Percentiles rank a stretch among this genome's conserved stretches.
These are phyloP conservation scores for Brachionus rubens DNA, from an alignment of 1,140 invertebrate species.

Conservation along the genomic window DNA sequence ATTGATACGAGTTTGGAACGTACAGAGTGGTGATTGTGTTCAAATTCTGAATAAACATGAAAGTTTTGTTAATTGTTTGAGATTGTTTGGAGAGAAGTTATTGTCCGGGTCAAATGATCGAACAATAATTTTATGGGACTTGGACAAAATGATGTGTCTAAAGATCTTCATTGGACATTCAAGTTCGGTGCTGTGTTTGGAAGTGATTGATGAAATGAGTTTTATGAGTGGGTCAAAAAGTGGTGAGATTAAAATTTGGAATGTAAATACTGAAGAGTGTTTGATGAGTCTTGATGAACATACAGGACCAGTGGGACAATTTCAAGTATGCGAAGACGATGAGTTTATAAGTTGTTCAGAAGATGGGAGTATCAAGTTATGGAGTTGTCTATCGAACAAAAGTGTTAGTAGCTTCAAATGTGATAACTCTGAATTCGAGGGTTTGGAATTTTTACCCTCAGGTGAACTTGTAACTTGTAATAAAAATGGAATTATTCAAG, in stretches of 20 bases:
- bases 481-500: neutral
- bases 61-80: neutral
- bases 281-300: neutral
- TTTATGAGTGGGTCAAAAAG: slow-evolving; percentile 59
- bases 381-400: neutral
- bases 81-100: neutral
- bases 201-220: slow-evolving; percentile 49
- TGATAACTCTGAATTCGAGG: neutral
- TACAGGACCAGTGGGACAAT: neutral
- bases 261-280: slow-evolving; percentile 46
- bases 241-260: slow-evolving; percentile 56
- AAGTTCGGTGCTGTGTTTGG: neutral
- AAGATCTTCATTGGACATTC: neutral
- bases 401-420: neutral
- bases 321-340: slow-evolving; percentile 14
- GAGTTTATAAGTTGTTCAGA: slow-evolving; percentile 26
- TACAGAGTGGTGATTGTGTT: neutral
- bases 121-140: slow-evolving; percentile 9
- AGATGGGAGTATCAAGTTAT: neutral
- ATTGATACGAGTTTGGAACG: neutral
- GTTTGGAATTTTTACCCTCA: neutral
- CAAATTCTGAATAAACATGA: neutral
- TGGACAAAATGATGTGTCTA: neutral
- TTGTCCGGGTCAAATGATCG: slow-evolving; percentile 12
- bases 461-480: neutral